These are phyloP conservation scores for Pandemis heparana DNA, from an alignment of 2,888 invertebrate genomes.

Conservation along the genomic window DNA sequence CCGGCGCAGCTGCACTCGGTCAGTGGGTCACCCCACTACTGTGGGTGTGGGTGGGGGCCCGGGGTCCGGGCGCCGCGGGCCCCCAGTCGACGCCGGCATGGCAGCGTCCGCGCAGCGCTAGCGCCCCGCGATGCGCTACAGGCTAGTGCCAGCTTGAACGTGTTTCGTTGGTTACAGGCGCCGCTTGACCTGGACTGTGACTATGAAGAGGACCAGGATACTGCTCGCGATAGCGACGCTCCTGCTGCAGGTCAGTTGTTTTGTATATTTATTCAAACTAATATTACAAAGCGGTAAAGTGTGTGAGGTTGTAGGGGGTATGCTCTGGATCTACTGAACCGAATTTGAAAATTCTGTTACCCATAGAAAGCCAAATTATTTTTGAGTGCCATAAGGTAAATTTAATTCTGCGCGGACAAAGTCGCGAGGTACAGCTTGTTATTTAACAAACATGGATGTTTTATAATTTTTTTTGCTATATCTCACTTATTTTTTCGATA, in stretches of 20 bases:
- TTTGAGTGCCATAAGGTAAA: too few species aligned
- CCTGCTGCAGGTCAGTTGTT: slow-evolving; percentile 75
- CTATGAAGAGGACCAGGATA: slow-evolving; percentile 83
- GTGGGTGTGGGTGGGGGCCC: slow-evolving; percentile 46
- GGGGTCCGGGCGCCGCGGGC: slow-evolving; percentile 37
- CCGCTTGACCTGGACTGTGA: slow-evolving; percentile 74
- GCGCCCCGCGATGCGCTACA: slow-evolving; percentile 61
- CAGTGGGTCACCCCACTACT: slow-evolving; percentile 78
- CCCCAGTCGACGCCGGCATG: slow-evolving; percentile 58
- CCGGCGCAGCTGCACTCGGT: slow-evolving; percentile 72
- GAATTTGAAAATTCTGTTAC: too few species aligned
- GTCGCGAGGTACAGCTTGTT: too few species aligned
- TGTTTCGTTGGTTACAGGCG: slow-evolving; percentile 79
- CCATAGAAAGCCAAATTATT: too few species aligned
- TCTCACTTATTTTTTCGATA: too few species aligned
- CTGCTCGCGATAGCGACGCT: slow-evolving; percentile 79
- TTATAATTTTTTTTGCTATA: too few species aligned
- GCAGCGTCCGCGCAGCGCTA: slow-evolving; percentile 61
- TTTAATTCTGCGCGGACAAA: too few species aligned
- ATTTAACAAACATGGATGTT: too few species aligned
- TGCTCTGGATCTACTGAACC: too few species aligned
- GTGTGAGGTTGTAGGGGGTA: too few species aligned
- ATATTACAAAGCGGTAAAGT: too few species aligned
- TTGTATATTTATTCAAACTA: slow-evolving; percentile 27
- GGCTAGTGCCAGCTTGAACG: slow-evolving; percentile 69